Base-by-base conservation (phyloP, 2,797 vertebrate species). In the Acomys russatus region DNA sequence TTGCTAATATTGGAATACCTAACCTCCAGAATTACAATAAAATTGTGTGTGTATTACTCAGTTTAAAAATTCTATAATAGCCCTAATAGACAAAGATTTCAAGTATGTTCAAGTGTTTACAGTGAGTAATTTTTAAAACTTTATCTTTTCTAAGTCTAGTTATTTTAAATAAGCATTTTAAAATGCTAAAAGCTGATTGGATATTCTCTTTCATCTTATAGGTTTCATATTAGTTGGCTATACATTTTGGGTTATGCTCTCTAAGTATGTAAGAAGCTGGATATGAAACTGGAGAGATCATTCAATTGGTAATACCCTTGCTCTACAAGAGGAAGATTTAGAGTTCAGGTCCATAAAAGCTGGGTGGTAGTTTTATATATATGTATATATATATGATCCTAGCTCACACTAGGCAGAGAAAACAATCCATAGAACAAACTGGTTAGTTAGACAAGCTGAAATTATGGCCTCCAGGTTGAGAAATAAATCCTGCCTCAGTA, bases 231-330 rank as follows among this genome's bases (percentile, higher is more conserved):
- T 94, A 92, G 3, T 91, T 88, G 6, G 30, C 87, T 80, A 77
- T 76, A 90, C 23, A 85, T 54, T 87, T 94, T 61, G 49, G 7
- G 77, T 83, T 92, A 87, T 86, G 68, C 22, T 30, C 92, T 92
- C n/a, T 56, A 71, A 70, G 20, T 64, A 64, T 15, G 64, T 84
- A 64, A 15, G 63, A 49, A 64, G 33, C 44, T 54, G 30, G 20
- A 14, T 20, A n/a, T 71, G 20, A 20, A 3, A 25, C 49, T 86
- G 22, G 12, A 71, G 3, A 86, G 7, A 68, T 70, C 11, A 20
- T 54, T 54, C 35, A 70, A 30, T 35, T 25, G 49, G 30, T 35
- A 86, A 86, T 51, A 4, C 44, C 64, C 18, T 54, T 68, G 64
- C 20, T 68, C 3, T 70, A 11, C 7, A 63, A 63, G 6, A 18